phyloP scores from a whole-genome alignment of 1,140 invertebrate species.

The Drosophila gunungcola region DNA sequence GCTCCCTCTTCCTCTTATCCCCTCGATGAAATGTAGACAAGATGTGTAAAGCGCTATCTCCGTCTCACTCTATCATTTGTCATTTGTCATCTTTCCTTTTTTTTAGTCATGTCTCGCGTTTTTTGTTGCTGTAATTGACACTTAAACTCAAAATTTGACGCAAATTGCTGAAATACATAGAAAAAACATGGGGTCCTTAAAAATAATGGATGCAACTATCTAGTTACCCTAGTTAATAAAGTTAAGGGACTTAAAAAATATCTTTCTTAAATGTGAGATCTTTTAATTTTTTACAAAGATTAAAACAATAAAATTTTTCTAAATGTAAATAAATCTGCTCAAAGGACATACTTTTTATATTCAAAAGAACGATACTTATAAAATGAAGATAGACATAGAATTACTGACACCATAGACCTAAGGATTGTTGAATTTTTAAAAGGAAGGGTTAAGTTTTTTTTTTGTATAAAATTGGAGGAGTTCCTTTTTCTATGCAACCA shows the following conservation, averaged over 20 bases:
- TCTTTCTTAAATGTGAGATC: too few species aligned
- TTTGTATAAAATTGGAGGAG: not conserved
- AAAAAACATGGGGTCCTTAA: not conserved
- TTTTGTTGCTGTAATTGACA: conserved; percentile 77
- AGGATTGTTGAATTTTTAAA: too few species aligned
- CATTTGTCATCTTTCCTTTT: conserved; percentile 26
- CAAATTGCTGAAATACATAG: conserved; percentile 64
- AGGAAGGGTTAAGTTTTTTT: not conserved
- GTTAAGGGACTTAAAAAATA: too few species aligned
- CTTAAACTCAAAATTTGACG: conserved; percentile 81
- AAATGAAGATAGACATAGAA: too few species aligned
- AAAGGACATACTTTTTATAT: too few species aligned
- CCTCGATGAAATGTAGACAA: conserved; percentile 17
- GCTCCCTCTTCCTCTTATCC: not conserved
- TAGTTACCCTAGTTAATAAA: not conserved
- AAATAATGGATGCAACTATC: not conserved
- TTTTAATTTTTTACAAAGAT: too few species aligned
- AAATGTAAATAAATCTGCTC: too few species aligned
- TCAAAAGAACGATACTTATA: too few species aligned
- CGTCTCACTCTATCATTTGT: conserved; percentile 18
- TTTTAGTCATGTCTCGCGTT: conserved; percentile 44
- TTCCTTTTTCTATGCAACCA: conserved; percentile 4
- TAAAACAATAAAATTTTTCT: too few species aligned
- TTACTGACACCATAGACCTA: too few species aligned
- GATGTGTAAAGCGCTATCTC: conserved; percentile 18